Evolutionary conservation across 2,797 vertebrate genomes (phyloP).

Genomic region (Brotula barbata): DNA sequence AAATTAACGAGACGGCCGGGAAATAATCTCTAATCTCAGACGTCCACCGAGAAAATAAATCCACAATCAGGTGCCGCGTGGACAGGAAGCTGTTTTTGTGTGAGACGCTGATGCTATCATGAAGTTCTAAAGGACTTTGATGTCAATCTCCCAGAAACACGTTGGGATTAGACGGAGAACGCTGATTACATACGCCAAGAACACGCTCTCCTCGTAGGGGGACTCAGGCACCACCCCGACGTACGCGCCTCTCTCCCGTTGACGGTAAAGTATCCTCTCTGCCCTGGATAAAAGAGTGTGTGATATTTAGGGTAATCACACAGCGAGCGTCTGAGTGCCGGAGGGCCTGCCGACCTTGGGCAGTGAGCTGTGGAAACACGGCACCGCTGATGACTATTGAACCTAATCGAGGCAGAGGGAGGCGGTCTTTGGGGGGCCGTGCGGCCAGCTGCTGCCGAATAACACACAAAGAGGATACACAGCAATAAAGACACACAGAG

Average conservation of each 20-base stretch:
- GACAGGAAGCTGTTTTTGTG: no score
- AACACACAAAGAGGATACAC: constrained; percentile 30
- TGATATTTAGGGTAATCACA: constrained; percentile 32
- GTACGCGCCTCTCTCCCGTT: background rate
- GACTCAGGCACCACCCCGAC: no score
- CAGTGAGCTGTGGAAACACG: constrained; percentile 14
- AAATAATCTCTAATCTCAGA: no score
- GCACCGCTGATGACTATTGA: constrained; percentile 34
- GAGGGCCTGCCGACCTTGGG: constrained; percentile 39
- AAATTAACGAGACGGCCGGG: no score
- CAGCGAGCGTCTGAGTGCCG: constrained; percentile 23
- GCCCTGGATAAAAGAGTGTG: constrained; percentile 24
- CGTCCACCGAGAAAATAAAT: no score
- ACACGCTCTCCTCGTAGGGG: no score
- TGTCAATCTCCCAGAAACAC: no score
- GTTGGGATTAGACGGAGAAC: no score
- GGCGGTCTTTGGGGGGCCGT: constrained; percentile 20
- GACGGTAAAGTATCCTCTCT: constrained; percentile 3
- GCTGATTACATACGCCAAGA: no score
- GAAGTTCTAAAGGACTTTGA: no score
- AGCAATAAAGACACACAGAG: constrained; percentile 39
- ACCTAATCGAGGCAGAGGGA: constrained; percentile 33
- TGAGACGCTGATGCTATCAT: no score
- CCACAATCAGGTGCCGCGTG: no score
- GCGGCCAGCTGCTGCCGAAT: constrained; percentile 24